Base-by-base conservation (phyloP, 2,888 invertebrate species). In the Leucoma salicis region DNA sequence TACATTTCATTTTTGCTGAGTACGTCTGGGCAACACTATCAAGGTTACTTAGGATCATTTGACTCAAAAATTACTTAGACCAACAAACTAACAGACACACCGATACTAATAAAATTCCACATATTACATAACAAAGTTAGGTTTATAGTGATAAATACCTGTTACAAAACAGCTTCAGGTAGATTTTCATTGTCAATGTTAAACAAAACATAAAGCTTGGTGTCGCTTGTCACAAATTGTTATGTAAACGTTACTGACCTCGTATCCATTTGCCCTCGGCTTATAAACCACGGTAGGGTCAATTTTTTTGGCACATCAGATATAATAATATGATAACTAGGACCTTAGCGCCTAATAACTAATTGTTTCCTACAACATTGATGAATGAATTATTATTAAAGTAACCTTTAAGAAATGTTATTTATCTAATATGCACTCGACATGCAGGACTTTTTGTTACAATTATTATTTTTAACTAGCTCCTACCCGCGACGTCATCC, bases 241-340 rank as follows among this genome's bases (percentile, higher is more conserved):
- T 78, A 82, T 66, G 70, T 79, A 71, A 80, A 67, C 66, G 57
- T 40, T 42, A 47, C 53, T 62, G 68, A 67, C 77, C 78, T 80
- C 73, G 68, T 67, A 56, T 50, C 49, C 25, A 44, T 29, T 41
- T 46, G 53, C 58, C 57, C 56, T 60, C 56, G 38, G 34, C 14
- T 49, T 43, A 39, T 29, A 41, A 46, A 40, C 37, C 16, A 45
- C 41, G 7, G 49, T 64, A 57, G 63, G 70, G 66, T 67, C 63
- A 49, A 45, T 59, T 61, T 28, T 57, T 53, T 72, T 71, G 28
- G 54, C 68, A 69, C 70, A 47, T 62, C 56, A 36, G 35, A 57
- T 53, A 58, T 47, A 8, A 42, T 57, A 50, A 43, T 42, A 58
- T 47, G 21, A 42, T 57, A 50, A 43, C 42, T 49, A 39, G 43